Percentiles rank a stretch among this genome's conserved stretches.
Conservation (phyloP, 1,140 invertebrate genomes). For the Diorhabda sublineata region DNA sequence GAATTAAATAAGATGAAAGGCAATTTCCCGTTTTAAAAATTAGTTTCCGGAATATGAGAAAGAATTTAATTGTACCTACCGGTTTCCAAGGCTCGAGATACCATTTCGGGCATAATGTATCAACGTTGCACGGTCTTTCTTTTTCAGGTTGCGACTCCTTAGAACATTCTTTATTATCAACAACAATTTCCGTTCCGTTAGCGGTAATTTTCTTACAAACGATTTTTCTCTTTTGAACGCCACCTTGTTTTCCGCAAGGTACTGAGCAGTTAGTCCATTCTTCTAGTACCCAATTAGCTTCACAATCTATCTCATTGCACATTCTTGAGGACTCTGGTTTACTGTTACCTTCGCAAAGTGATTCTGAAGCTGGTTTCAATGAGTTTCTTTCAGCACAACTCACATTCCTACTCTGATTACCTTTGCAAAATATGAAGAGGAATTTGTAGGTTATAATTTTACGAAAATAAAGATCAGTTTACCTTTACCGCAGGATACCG, state of each 20-base stretch:
- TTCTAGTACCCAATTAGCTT: slow-evolving; percentile 75
- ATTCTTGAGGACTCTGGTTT: slow-evolving; percentile 64
- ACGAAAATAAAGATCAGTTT: slow-evolving; percentile 27
- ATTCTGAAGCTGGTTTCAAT: slow-evolving; percentile 63
- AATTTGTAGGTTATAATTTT: not conserved
- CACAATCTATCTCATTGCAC: slow-evolving; percentile 75
- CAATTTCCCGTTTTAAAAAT: too few species aligned
- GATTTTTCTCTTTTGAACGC: slow-evolving; percentile 64
- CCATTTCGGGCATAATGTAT: slow-evolving; percentile 76
- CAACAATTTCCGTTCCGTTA: slow-evolving; percentile 58
- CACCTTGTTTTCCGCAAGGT: slow-evolving; percentile 74
- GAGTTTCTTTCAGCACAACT: slow-evolving; percentile 66
- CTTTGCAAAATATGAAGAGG: slow-evolving; percentile 46
- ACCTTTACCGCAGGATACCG: slow-evolving; percentile 83
- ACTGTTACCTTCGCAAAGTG: slow-evolving; percentile 70
- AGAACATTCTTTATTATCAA: slow-evolving; percentile 72
- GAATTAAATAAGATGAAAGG: too few species aligned
- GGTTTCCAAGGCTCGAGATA: slow-evolving; percentile 80
- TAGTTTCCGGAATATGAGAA: not conserved
- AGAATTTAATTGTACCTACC: slow-evolving; percentile 52
- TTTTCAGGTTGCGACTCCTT: slow-evolving; percentile 64
- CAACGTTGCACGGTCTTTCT: slow-evolving; percentile 70
- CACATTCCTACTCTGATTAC: slow-evolving; percentile 68
- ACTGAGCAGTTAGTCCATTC: slow-evolving; percentile 82
- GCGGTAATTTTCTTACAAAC: slow-evolving; percentile 73